These are phyloP conservation scores for Sebastes schlegelii DNA, from an alignment of 2,113 vertebrate species.

Conservation along the genomic window DNA sequence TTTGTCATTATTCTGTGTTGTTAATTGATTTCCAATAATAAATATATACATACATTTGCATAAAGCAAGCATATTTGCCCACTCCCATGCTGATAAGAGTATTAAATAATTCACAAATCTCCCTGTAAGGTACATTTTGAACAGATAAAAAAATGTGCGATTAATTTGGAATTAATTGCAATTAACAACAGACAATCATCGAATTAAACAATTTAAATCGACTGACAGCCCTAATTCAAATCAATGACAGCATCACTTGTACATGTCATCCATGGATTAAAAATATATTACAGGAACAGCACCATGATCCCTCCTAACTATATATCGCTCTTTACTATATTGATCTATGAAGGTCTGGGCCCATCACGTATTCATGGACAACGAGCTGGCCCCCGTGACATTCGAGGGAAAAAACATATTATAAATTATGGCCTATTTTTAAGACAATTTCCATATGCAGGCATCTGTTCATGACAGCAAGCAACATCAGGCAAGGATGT, in stretches of 20 bases:
- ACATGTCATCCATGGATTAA: neutral
- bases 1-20: too few relatives aligned
- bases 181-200: too few relatives aligned
- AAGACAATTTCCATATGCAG: neutral
- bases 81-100: too few relatives aligned
- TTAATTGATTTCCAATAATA: too few relatives aligned
- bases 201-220: too few relatives aligned
- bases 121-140: too few relatives aligned
- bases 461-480: neutral
- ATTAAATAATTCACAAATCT: too few relatives aligned
- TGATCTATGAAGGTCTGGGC: neutral
- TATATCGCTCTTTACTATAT: neutral
- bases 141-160: too few relatives aligned
- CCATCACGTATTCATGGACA: neutral
- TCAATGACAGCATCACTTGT: neutral
- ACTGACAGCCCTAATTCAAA: neutral
- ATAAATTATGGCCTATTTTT: constrained; percentile 16
- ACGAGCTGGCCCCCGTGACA: neutral
- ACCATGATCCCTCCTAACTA: neutral
- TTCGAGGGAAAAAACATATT: neutral
- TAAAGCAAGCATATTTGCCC: too few relatives aligned
- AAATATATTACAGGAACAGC: neutral
- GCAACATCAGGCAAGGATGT: constrained; percentile 10
- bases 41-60: too few relatives aligned
- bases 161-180: too few relatives aligned